phyloP scores from a whole-genome alignment of 1,140 invertebrate genomes.

The Probaryconus sp. region DNA sequence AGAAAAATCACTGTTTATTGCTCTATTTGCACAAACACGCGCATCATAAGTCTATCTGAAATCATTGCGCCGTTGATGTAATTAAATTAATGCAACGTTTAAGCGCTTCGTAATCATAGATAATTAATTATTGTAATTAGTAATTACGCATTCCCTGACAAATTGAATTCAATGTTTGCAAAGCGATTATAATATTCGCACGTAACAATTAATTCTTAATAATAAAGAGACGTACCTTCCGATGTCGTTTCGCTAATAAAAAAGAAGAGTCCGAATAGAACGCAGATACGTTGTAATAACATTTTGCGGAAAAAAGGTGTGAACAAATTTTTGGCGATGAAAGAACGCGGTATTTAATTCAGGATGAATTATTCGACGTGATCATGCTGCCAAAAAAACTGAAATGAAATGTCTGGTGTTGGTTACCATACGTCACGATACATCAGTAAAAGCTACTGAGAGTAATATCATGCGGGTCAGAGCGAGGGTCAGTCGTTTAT shows the following conservation, averaged over 20 bases:
- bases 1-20: too few relatives aligned
- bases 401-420: slow-evolving; percentile 32
- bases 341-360: background rate
- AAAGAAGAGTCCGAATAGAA: background rate
- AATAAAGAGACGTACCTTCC: slow-evolving; percentile 5
- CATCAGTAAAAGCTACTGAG: slow-evolving; percentile 58
- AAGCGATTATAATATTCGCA: background rate
- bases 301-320: background rate
- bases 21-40: too few relatives aligned
- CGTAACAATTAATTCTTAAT: too few relatives aligned
- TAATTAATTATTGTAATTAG: too few relatives aligned
- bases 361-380: background rate
- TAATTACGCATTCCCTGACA: too few relatives aligned
- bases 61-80: too few relatives aligned
- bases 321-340: background rate
- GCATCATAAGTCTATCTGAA: too few relatives aligned
- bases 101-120: too few relatives aligned
- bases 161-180: too few relatives aligned
- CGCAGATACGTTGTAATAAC: slow-evolving; percentile 1
- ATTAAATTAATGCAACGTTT: too few relatives aligned
- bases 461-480: slow-evolving; percentile 62
- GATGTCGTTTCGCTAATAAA: background rate
- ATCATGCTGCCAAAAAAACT: slow-evolving; percentile 26
- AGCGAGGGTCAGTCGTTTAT: slow-evolving; percentile 67
- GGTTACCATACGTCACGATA: slow-evolving; percentile 39